A percentile compares a stretch with the other conserved stretches of the same genome.
phyloP scores from a whole-genome alignment of 2,113 vertebrate species.

The Centropus bengalensis region DNA sequence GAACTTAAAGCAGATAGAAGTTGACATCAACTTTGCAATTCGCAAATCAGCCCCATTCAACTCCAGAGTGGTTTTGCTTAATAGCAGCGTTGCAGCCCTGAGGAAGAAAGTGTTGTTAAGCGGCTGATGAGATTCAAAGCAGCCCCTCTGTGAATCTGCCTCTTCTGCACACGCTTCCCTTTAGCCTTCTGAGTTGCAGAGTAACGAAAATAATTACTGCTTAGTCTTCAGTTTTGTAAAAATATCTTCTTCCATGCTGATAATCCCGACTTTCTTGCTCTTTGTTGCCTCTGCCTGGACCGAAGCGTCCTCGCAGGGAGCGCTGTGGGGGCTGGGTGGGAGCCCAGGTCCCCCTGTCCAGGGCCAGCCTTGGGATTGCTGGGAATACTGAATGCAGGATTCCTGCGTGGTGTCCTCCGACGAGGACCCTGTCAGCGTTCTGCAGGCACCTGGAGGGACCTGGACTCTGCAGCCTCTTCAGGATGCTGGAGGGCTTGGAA shows the following conservation, averaged over 20 bases:
- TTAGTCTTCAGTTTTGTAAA: not conserved
- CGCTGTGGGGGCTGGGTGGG: not conserved
- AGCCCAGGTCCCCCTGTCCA: fast-evolving
- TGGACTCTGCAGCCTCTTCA: fast-evolving
- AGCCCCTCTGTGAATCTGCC: not conserved
- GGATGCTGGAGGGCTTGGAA: fast-evolving
- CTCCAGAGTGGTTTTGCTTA: not conserved
- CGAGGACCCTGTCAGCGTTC: fast-evolving
- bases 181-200: not conserved
- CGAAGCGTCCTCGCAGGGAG: not conserved
- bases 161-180: not conserved
- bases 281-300: not conserved
- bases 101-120: constrained; percentile 1
- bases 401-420: not conserved
- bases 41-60: constrained; percentile 54
- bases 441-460: fast-evolving
- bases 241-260: not conserved
- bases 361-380: not conserved
- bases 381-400: fast-evolving
- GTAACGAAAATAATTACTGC: constrained; percentile 37
- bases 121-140: constrained; percentile 51
- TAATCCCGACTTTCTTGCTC: not conserved
- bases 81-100: constrained; percentile 22
- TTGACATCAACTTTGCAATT: constrained; percentile 70
- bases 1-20: constrained; percentile 54